Percentiles rank a stretch among this genome's conserved stretches.
These are phyloP conservation scores for Stenopsyche tienmushanensis DNA, from an alignment of 1,140 invertebrate species.

Conservation along the genomic window DNA sequence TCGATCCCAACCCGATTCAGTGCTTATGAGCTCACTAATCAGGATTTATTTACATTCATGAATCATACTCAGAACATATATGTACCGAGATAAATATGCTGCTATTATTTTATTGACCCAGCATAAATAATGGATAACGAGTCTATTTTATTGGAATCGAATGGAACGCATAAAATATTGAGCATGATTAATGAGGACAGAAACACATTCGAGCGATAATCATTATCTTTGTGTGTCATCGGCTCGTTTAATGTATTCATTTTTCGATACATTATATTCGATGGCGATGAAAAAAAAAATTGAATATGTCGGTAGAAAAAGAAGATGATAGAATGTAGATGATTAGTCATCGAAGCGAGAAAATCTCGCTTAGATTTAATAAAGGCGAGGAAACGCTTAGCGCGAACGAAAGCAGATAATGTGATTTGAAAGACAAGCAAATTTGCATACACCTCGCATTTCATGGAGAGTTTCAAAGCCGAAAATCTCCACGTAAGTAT, in stretches of 20 bases:
- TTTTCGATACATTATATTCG: neutral
- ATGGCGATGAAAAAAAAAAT: neutral
- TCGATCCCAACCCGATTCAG: too few species aligned
- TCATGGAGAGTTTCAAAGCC: too few species aligned
- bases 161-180: too few species aligned
- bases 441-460: conserved; percentile 4
- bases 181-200: neutral
- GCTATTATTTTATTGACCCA: neutral
- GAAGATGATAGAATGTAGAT: neutral
- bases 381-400: neutral
- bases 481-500: too few species aligned
- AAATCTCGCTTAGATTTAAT: neutral
- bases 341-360: neutral
- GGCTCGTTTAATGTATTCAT: neutral
- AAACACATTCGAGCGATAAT: neutral
- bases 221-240: neutral
- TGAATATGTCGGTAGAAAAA: neutral
- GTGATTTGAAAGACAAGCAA: conserved; percentile 20
- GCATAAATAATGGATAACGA: too few species aligned
- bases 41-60: neutral
- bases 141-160: too few species aligned
- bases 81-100: neutral
- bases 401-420: conserved; percentile 6
- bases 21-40: too few species aligned
- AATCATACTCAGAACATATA: neutral